Evolutionary conservation across 2,113 vertebrate genomes (phyloP).

Genomic region (Catharus bicknelli): DNA sequence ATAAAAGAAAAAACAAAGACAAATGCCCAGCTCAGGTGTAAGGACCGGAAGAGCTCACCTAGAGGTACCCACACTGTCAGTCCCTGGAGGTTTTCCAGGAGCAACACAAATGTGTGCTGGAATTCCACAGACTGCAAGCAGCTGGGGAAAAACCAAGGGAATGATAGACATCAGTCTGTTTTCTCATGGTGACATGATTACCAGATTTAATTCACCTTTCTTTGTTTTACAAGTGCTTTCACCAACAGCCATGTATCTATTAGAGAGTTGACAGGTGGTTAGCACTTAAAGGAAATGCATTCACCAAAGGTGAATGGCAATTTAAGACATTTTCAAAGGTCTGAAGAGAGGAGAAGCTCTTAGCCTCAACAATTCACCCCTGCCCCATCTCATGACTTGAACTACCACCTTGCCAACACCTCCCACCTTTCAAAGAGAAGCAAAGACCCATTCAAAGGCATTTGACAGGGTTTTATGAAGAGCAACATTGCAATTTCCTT

Average conservation of each 20-base stretch:
- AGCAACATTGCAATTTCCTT: not conserved
- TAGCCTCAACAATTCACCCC: not conserved
- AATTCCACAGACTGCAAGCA: not conserved
- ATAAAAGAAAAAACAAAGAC: not conserved
- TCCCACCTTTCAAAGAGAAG: not conserved
- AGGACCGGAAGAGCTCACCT: not conserved
- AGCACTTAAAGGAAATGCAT: not conserved
- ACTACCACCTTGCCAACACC: not conserved
- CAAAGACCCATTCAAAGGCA: not conserved
- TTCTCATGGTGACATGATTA: not conserved
- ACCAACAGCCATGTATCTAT: not conserved
- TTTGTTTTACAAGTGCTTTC: not conserved
- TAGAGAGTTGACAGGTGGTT: not conserved
- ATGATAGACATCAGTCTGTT: not conserved
- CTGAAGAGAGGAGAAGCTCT: not conserved
- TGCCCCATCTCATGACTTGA: not conserved
- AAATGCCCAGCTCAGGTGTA: not conserved
- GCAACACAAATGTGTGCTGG: accelerated
- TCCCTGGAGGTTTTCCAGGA: not conserved
- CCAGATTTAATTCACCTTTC: not conserved
- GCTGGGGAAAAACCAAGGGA: not conserved
- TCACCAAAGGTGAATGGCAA: not conserved
- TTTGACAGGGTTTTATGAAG: not conserved
- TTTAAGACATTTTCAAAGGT: not conserved
- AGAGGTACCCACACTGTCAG: not conserved